Conservation (phyloP, 1,140 invertebrate species). For the Philotrypesis tridentata region DNA sequence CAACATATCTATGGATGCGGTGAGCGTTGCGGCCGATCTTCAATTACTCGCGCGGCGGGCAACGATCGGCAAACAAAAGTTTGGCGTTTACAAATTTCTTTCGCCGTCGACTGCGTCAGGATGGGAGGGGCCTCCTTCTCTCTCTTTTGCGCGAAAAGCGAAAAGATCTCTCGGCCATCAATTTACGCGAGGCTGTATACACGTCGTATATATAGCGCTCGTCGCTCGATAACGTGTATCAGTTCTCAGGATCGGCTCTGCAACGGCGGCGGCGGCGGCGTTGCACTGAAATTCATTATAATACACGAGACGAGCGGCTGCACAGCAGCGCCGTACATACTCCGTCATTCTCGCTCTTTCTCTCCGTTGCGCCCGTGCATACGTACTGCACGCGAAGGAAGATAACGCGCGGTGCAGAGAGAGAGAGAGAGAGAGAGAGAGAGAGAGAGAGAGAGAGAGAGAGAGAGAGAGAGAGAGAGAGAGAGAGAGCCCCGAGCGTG, state of each 20-base stretch:
- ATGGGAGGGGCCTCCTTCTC: no score
- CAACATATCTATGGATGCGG: no score
- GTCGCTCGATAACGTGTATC: constrained; percentile 42
- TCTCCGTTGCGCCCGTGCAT: background rate
- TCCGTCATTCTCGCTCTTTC: constrained; percentile 17
- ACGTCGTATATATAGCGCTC: background rate
- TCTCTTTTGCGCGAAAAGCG: no score
- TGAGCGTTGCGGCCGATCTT: no score
- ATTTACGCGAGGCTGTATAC: background rate
- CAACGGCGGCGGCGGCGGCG: background rate
- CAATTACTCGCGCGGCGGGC: no score
- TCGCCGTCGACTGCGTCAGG: background rate
- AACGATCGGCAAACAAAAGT: no score
- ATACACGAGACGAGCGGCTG: background rate
- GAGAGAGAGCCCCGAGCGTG: constrained; percentile 24
- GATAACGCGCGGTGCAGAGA: background rate
- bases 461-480: no score
- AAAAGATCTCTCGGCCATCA: background rate
- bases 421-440: background rate
- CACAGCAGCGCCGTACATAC: no score
- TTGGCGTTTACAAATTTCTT: background rate
- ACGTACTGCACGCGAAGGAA: background rate
- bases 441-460: no score
- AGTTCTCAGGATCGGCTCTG: constrained; percentile 14
- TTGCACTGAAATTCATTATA: constrained; percentile 38